Base-by-base conservation (phyloP, 1,140 invertebrate species). In the Bombus haemorrhoidalis region DNA sequence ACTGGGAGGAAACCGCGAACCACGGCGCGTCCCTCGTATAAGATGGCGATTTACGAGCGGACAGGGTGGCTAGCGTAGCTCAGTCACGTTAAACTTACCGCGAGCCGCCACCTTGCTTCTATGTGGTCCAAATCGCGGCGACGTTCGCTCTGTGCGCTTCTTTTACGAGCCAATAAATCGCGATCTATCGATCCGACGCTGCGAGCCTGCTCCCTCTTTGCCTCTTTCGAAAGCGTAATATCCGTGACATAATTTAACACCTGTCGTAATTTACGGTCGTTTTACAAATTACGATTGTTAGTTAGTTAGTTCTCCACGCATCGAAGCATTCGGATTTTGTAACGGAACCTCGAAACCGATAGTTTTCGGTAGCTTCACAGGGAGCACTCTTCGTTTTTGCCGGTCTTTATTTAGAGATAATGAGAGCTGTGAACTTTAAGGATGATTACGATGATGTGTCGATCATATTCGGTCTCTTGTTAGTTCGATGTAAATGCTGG, bases 161-260 rank as follows among this genome's bases (percentile, higher is more conserved):
- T 86, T 92, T 93, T 94, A 94, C 93, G 94, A 93, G 91, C 87
- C 89, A 89, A 94, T 94, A 94, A 94, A 94, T 94, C 91, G 87
- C 91, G 88, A 92, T 92, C 92, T 90, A 91, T 92, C 92, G 93
- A 93, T 93, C 87, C 86, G 86, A 89, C 81, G 53, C 37, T 68
- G 34, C 53, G 73, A 64, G 62, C 39, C 76, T 34, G 71, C 76
- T 34, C 75, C 71, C 62, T 37, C 72, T 71, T 75, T 47, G n/a
- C 57, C 59, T 43, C 41, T 57, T 25, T 37, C 47, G 71, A 89
- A 72, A 68, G 43, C 64, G 39, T 62, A 32, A 62, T 85, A 73
- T 69, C n/a, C n/a, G 37, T 32, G 79, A 82, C 53, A 79, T 59
- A 74, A 69, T 82, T 66, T 71, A 69, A 79, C 59, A 53, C 53